Percentiles rank a stretch among this genome's conserved stretches.
phyloP scores from a whole-genome alignment of 2,888 invertebrate species.

The Patella depressa region DNA sequence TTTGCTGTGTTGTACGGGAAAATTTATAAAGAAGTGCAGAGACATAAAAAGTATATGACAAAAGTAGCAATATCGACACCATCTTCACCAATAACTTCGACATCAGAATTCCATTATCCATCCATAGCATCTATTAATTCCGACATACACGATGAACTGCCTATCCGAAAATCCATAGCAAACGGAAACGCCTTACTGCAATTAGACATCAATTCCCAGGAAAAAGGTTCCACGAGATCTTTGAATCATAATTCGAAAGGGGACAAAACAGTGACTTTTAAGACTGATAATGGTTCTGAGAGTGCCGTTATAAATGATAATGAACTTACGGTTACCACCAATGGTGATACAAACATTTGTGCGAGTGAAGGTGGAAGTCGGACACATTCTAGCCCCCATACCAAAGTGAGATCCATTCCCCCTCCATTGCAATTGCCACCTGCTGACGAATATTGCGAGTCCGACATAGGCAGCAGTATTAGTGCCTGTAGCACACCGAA shows the following conservation, averaged over 20 bases:
- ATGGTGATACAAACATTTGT: neutral
- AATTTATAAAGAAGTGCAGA: conserved; percentile 38
- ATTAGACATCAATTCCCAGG: neutral
- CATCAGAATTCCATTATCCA: neutral
- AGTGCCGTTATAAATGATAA: neutral
- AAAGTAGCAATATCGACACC: conserved; percentile 1
- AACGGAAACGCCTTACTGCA: no score
- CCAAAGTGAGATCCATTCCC: neutral
- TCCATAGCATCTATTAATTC: neutral
- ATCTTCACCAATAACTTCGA: neutral
- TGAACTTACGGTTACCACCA: no score
- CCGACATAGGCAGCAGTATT: neutral
- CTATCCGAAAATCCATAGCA: no score
- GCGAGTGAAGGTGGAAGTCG: neutral
- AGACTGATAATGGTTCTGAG: neutral
- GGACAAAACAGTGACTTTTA: neutral
- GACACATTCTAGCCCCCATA: neutral
- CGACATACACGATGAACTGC: neutral
- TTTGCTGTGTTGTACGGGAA: conserved; percentile 46
- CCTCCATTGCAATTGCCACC: neutral
- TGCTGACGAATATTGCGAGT: neutral
- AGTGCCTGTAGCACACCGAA: neutral
- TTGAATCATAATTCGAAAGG: neutral
- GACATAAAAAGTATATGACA: conserved; percentile 25
- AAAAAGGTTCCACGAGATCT: neutral